Percentiles rank a stretch among this genome's conserved stretches.
Conservation (phyloP, 2,113 vertebrate genomes). For the Dicentrarchus labrax region DNA sequence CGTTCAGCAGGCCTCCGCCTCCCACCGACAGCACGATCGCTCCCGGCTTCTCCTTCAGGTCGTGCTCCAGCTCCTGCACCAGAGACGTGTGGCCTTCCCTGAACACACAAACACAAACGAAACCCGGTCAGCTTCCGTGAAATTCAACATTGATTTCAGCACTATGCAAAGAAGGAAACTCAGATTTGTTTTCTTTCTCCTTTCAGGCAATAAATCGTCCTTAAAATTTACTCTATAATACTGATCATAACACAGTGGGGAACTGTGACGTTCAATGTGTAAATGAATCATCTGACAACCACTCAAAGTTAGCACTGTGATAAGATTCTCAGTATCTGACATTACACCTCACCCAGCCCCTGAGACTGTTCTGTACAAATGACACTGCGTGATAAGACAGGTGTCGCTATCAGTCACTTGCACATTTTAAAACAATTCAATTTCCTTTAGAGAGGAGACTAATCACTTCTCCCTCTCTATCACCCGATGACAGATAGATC, state of each 20-base stretch:
- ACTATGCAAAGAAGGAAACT: background rate
- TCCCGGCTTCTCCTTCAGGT: conserved; percentile 85
- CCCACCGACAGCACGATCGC: conserved; percentile 91
- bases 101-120: conserved; percentile 20
- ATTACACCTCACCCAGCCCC: background rate
- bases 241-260: background rate
- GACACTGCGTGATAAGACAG: conserved; percentile 13
- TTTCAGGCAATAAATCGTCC: background rate
- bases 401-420: conserved; percentile 12
- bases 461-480: background rate
- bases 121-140: background rate
- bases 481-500: conserved; percentile 9
- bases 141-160: background rate
- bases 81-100: conserved; percentile 93
- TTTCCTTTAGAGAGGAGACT: background rate
- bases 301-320: conserved; percentile 12
- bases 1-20: conserved; percentile 91
- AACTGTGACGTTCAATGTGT: too few relatives aligned
- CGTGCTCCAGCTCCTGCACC: conserved; percentile 87
- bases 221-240: background rate
- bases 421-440: background rate
- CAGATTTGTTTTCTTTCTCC: background rate
- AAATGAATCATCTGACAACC: too few relatives aligned
- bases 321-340: conserved; percentile 40
- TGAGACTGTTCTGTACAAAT: conserved; percentile 1